phyloP scores from a whole-genome alignment of 2,888 invertebrate genomes.

The Lepidocyrtoides sp. region DNA sequence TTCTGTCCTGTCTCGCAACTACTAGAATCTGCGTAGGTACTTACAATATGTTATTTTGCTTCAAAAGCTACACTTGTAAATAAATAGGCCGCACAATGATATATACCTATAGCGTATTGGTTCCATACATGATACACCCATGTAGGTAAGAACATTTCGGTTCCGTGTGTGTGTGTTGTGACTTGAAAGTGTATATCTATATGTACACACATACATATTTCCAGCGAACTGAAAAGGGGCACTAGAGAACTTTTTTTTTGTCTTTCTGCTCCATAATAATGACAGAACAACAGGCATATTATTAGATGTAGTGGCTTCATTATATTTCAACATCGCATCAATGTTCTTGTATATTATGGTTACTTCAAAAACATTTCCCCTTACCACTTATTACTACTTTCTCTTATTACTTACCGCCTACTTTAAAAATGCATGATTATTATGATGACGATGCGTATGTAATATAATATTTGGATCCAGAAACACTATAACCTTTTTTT shows the following conservation, averaged over 20 bases:
- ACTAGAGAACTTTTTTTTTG: constrained; percentile 3
- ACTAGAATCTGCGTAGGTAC: too few relatives aligned
- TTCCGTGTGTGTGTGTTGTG: background rate
- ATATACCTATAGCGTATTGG: background rate
- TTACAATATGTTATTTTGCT: background rate
- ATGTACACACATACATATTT: background rate
- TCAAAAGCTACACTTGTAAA: constrained; percentile 36
- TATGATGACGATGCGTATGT: constrained; percentile 65
- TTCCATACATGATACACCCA: background rate
- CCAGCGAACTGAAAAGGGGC: background rate
- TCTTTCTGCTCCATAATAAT: constrained; percentile 16
- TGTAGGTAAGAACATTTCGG: too few relatives aligned
- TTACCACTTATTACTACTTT: background rate
- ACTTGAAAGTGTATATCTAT: background rate
- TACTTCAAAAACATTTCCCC: constrained; percentile 4
- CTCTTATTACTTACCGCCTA: background rate
- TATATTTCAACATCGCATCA: background rate
- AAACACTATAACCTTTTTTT: background rate
- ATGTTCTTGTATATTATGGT: constrained; percentile 15
- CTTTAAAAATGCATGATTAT: constrained; percentile 35
- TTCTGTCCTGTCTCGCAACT: background rate
- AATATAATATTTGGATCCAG: background rate
- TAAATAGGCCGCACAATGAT: constrained; percentile 21
- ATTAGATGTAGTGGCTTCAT: background rate
- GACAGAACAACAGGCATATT: constrained; percentile 47